Conservation (phyloP, 2,113 vertebrate species). For the Catharus fuscescens region DNA sequence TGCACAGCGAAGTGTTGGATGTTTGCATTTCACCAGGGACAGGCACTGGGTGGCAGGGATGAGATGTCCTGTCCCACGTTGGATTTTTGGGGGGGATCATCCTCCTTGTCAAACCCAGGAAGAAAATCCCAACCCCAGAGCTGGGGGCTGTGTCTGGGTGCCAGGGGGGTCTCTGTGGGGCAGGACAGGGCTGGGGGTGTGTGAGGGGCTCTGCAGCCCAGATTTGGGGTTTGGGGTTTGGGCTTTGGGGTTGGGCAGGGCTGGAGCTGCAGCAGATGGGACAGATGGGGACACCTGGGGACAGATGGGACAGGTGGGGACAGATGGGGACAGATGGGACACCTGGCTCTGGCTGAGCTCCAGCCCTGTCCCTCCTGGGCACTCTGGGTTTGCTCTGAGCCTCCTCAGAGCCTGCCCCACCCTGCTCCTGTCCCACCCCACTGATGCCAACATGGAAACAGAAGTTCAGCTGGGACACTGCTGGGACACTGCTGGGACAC, state of each 20-base stretch:
- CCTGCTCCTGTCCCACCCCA: not conserved
- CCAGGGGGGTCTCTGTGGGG: rapidly evolving
- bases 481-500: too few relatives aligned
- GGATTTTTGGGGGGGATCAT: not conserved
- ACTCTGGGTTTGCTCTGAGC: slow-evolving; percentile 2
- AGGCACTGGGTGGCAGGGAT: slow-evolving; percentile 28
- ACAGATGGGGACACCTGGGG: slow-evolving; percentile 9
- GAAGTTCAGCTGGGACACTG: not conserved
- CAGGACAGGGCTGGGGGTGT: rapidly evolving
- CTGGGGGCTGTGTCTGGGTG: rapidly evolving
- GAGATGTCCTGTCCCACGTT: not conserved
- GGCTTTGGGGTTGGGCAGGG: not conserved
- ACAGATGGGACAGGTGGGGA: not conserved
- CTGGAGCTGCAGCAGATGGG: not conserved
- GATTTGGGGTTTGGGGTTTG: not conserved
- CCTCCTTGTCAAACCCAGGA: not conserved
- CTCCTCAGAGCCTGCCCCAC: not conserved
- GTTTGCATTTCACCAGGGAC: slow-evolving; percentile 44
- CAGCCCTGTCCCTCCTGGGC: slow-evolving; percentile 21
- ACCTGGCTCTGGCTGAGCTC: slow-evolving; percentile 30
- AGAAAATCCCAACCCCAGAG: rapidly evolving
- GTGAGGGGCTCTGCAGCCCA: not conserved
- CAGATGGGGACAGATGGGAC: slow-evolving; percentile 24
- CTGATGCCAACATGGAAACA: not conserved
- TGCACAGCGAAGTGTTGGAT: not conserved